These are phyloP conservation scores for Apostichopus californicus DNA, from an alignment of 35 echinoderm and acorn worm genomes.

Conservation along the genomic window DNA sequence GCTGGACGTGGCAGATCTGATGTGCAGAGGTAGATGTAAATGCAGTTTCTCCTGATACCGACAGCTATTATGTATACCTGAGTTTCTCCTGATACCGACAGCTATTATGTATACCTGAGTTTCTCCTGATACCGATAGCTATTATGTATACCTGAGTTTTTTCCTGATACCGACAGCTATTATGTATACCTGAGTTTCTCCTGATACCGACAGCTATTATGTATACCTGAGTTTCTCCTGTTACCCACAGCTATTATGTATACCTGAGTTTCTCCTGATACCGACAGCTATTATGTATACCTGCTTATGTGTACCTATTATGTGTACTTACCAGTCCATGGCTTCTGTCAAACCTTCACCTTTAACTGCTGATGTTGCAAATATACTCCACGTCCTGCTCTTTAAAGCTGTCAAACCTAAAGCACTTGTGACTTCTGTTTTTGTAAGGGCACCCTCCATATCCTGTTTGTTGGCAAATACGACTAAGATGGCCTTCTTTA, in stretches of 20 bases:
- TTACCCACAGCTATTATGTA: neutral
- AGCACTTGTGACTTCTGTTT: slow-evolving; percentile 84
- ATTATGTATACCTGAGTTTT: neutral
- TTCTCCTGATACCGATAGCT: neutral
- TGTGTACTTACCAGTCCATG: slow-evolving; percentile 90
- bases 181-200: neutral
- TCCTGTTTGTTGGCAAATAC: slow-evolving; percentile 99
- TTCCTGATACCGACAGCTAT: neutral
- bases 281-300: neutral
- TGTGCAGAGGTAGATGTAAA: neutral
- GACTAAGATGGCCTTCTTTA: slow-evolving; percentile 89
- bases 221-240: neutral
- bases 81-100: neutral
- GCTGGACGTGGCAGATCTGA: neutral
- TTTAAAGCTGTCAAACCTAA: slow-evolving; percentile 82
- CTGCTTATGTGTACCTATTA: neutral
- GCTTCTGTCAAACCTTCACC: slow-evolving; percentile 89
- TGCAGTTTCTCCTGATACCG: neutral
- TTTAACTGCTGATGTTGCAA: slow-evolving; percentile 93
- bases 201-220: neutral
- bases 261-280: neutral
- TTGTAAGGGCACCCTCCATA: slow-evolving; percentile 84
- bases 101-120: neutral
- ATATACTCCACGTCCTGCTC: slow-evolving; percentile 92
- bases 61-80: neutral